phyloP scores from a whole-genome alignment of 92 coral and sea anemone genomes.

The Palythoa caribaeorum region DNA sequence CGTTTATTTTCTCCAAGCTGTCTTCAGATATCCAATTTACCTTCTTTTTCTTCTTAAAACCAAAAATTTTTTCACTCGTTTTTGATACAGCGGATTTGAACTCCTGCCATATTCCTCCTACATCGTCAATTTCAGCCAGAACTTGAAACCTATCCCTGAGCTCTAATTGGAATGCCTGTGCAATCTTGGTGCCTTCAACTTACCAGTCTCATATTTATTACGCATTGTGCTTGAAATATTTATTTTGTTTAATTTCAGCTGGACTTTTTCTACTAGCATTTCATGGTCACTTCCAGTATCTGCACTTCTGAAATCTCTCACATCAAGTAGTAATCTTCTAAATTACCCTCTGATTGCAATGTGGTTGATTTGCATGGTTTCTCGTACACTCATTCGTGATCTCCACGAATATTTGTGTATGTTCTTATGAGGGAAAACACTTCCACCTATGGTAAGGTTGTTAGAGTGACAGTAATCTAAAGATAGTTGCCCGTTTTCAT shows the following conservation, averaged over 20 bases:
- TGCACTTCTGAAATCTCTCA: not conserved
- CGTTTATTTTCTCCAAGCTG: not conserved
- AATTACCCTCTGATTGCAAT: not conserved
- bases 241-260: constrained; percentile 14
- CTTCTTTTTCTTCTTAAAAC: too few species aligned
- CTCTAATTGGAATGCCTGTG: constrained; percentile 31
- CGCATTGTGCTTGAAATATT: not conserved
- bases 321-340: constrained; percentile 3
- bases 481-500: constrained; percentile 4
- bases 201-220: not conserved
- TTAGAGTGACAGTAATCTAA: not conserved
- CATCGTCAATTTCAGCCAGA: constrained; percentile 23
- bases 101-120: constrained; percentile 7
- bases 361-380: not conserved
- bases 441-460: not conserved
- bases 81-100: not conserved
- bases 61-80: too few species aligned
- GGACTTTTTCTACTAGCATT: constrained; percentile 24
- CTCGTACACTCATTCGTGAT: not conserved
- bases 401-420: not conserved
- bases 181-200: constrained; percentile 32
- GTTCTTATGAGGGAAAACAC: not conserved
- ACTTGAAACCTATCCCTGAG: constrained; percentile 38
- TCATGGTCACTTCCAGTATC: not conserved
- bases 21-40: too few species aligned